Conservation (phyloP, 2,113 vertebrate genomes). For the Ursus arctos region DNA sequence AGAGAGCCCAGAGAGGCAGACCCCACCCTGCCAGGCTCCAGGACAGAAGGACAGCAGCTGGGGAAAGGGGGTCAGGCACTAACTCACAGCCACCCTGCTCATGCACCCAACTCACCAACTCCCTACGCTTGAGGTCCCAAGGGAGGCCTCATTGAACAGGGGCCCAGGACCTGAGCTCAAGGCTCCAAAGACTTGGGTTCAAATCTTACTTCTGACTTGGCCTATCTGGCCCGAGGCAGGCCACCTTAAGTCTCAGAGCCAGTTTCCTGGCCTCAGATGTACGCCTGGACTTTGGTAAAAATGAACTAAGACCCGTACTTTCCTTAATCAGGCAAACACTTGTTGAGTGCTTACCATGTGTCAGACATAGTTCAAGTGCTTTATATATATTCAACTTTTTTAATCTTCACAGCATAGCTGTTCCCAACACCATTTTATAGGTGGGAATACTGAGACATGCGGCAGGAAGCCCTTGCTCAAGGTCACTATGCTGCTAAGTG, state of each 20-base stretch:
- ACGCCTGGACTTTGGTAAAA: background rate
- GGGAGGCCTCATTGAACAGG: background rate
- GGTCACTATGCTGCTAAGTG: background rate
- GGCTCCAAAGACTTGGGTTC: background rate
- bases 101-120: background rate
- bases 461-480: background rate
- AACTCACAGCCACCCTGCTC: background rate
- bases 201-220: background rate
- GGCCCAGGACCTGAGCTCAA: background rate
- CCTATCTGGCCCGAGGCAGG: background rate
- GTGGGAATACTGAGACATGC: background rate
- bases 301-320: conserved; percentile 1
- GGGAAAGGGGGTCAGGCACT: background rate
- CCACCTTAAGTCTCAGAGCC: background rate
- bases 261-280: background rate
- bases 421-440: background rate
- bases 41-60: background rate
- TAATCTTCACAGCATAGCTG: background rate
- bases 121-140: background rate
- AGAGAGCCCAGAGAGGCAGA: background rate
- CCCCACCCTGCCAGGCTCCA: background rate
- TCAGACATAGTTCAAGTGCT: background rate
- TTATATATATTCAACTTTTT: conserved; percentile 1
- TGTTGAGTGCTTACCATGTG: background rate
- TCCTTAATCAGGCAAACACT: background rate